A percentile compares a stretch with the other conserved stretches of the same genome.
phyloP scores from a whole-genome alignment of 1,140 invertebrate species.

The Drosophila yakuba region DNA sequence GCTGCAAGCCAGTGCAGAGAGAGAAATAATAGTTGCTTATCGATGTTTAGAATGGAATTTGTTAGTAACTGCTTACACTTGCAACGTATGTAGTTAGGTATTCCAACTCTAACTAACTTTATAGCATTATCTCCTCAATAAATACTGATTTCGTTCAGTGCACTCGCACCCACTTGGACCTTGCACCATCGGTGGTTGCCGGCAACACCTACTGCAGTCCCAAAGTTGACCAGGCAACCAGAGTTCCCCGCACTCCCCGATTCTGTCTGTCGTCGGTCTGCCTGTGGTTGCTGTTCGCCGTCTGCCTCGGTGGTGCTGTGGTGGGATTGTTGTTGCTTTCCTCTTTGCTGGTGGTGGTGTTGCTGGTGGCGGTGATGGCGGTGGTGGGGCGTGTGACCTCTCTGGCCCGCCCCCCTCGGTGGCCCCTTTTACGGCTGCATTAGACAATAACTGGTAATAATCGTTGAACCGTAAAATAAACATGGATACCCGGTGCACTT shows the following conservation, averaged over 20 bases:
- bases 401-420: slow-evolving; percentile 17
- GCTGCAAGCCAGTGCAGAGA: slow-evolving; percentile 14
- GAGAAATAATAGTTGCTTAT: not conserved
- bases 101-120: no score
- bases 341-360: not conserved
- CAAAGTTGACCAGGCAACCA: slow-evolving; percentile 43
- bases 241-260: slow-evolving; percentile 8
- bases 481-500: slow-evolving; percentile 80
- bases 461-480: slow-evolving; percentile 84
- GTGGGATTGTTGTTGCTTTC: not conserved
- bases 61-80: not conserved
- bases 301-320: slow-evolving; percentile 13
- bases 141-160: not conserved
- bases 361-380: slow-evolving; percentile 3
- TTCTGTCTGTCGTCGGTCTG: slow-evolving; percentile 32
- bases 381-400: slow-evolving; percentile 27
- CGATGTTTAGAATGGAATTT: no score
- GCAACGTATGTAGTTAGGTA: no score
- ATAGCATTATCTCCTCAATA: not conserved
- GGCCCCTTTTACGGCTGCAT: slow-evolving; percentile 71
- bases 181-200: slow-evolving; percentile 61
- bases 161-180: slow-evolving; percentile 44
- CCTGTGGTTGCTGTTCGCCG: slow-evolving; percentile 57
- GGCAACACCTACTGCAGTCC: slow-evolving; percentile 64
- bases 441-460: slow-evolving; percentile 83